Percentiles rank a stretch among this genome's conserved stretches.
Evolutionary conservation across 53 echinoderm and acorn worm genomes (phyloP).

Genomic region (Patiria pectinifera): DNA sequence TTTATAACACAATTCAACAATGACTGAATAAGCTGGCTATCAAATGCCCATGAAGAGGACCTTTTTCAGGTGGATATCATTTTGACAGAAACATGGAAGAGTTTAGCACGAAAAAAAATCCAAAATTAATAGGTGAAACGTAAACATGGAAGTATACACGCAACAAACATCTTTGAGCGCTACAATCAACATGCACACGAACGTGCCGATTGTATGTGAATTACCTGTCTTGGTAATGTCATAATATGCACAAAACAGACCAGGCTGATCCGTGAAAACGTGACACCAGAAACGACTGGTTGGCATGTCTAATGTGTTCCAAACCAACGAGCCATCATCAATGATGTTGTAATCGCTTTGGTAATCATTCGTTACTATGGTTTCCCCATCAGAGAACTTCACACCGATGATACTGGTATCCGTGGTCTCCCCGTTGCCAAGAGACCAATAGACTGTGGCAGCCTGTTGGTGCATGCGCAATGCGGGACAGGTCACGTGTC

Average conservation of each 20-base stretch:
- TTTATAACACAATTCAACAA: no score
- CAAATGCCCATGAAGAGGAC: no score
- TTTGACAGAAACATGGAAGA: no score
- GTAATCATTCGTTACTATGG: not conserved
- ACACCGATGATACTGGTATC: no score
- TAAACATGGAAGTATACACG: no score
- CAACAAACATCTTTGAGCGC: no score
- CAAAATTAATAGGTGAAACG: no score
- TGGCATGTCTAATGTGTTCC: not conserved
- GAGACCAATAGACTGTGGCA: not conserved
- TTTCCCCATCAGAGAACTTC: no score
- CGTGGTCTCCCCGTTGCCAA: not conserved
- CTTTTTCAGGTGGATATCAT: no score
- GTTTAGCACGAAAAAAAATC: no score
- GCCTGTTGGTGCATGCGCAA: not conserved
- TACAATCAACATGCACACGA: no score
- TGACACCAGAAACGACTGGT: not conserved
- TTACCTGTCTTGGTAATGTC: not conserved
- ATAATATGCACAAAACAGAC: not conserved
- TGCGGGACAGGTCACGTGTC: not conserved
- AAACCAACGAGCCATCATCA: not conserved
- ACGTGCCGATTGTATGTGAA: not conserved
- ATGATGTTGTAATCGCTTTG: not conserved
- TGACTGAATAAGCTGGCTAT: no score
- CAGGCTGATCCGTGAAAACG: not conserved